A percentile compares a stretch with the other conserved stretches of the same genome.
Conservation (phyloP, 2,888 invertebrate species). For the Bedellia somnulentella region DNA sequence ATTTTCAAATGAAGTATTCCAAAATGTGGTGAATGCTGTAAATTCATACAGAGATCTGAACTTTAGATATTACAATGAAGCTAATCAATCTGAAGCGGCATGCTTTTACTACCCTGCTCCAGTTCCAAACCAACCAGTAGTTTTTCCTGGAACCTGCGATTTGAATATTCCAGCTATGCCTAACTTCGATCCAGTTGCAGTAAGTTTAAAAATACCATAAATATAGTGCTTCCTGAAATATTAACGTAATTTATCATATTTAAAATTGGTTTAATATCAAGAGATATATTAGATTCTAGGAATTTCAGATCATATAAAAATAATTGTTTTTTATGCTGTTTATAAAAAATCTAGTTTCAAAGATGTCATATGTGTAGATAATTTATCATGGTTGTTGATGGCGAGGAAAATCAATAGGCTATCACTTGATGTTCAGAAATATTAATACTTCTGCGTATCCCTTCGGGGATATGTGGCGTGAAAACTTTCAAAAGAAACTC, state of each 20-base stretch:
- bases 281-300: neutral
- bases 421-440: too few relatives aligned
- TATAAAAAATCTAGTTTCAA: too few relatives aligned
- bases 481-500: too few relatives aligned
- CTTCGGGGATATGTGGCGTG: too few relatives aligned
- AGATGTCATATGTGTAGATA: too few relatives aligned
- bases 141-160: constrained; percentile 33
- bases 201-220: constrained; percentile 15
- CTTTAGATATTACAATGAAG: constrained; percentile 24
- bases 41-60: constrained; percentile 19
- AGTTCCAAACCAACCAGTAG: constrained; percentile 21
- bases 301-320: neutral
- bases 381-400: too few relatives aligned
- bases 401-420: too few relatives aligned
- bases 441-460: too few relatives aligned
- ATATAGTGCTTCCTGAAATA: neutral
- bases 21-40: constrained; percentile 20
- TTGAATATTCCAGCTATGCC: constrained; percentile 20
- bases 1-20: constrained; percentile 14
- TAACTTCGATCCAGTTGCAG: constrained; percentile 23
- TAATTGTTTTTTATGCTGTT: constrained; percentile 18
- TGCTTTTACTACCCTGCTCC: constrained; percentile 33
- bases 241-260: neutral
- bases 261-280: neutral
- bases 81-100: constrained; percentile 26